phyloP scores from a whole-genome alignment of 2,797 vertebrate genomes.

The Poliocrania exsul region DNA sequence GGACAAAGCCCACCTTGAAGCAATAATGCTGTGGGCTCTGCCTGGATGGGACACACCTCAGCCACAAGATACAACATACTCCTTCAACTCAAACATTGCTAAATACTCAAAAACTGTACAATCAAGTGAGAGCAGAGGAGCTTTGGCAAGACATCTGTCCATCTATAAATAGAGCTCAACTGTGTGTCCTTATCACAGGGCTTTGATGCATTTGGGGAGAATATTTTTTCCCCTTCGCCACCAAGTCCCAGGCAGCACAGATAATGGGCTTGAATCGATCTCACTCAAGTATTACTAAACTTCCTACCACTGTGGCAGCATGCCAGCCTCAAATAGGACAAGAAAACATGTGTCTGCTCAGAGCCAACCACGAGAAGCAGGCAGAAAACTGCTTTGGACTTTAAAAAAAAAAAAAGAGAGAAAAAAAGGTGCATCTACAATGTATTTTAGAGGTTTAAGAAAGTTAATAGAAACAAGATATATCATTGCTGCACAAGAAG shows the following conservation, averaged over 20 bases:
- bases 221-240: not conserved
- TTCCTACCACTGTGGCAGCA: slow-evolving; percentile 44
- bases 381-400: slow-evolving; percentile 58
- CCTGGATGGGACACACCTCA: not conserved
- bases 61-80: not conserved
- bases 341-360: slow-evolving; percentile 46
- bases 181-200: not conserved
- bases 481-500: slow-evolving; percentile 37
- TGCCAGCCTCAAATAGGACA: slow-evolving; percentile 50
- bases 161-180: slow-evolving; percentile 53
- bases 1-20: not conserved
- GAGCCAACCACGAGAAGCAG: slow-evolving; percentile 48
- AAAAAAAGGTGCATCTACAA: slow-evolving; percentile 31
- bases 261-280: slow-evolving; percentile 62
- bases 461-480: slow-evolving; percentile 70
- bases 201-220: slow-evolving; percentile 40
- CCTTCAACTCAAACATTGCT: not conserved
- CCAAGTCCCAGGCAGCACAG: slow-evolving; percentile 28
- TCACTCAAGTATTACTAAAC: slow-evolving; percentile 61
- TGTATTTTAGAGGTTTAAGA: slow-evolving; percentile 63
- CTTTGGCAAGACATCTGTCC: slow-evolving; percentile 50
- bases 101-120: not conserved
- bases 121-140: not conserved
- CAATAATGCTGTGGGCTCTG: not conserved
- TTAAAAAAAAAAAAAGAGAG: not conserved